Evolutionary conservation across 1,140 invertebrate genomes (phyloP), one percentile per base, ranked within the genome.

Genomic region (Zaprionus gabonicus): DNA sequence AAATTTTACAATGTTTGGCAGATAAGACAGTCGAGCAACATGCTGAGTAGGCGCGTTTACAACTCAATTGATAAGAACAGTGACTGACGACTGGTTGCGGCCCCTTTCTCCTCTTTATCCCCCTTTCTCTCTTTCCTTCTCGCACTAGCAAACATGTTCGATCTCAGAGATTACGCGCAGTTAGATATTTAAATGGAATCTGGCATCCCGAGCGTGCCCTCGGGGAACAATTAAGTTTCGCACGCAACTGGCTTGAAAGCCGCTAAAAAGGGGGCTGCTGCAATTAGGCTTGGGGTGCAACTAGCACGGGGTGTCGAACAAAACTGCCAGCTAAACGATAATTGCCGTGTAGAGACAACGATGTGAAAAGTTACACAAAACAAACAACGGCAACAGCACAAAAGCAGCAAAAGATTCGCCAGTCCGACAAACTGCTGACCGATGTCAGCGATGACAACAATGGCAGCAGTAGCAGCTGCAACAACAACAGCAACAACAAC

Each of bases 301-400:
- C 63, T 67, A 57, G 70, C 63, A 71, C 10, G 46, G 57, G 53
- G 63, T 76, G 72, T 71, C 70, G 46, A 65, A 76, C 84, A 87
- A 87, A 87, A 78, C 74, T 72, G 79, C 28, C 49, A 68, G 57
- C 57, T 34, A 73, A 77, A 68, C 58, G 70, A 57, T 76, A 82
- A 86, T 79, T 86, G 68, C 25, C 25, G 15, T 23, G 28, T 31
- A 34, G 6, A 51, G 44, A 44, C 78, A 80, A 88, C 82, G 59
- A 88, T 87, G 84, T 66, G 85, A 87, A 87, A 87, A 84, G 60
- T 84, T 65, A 46, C 71, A 74, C 74, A 84, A 83, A 88, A 78
- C 79, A 76, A 80, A 64, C 77, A 46, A 38, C 36, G 13, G 13
- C 36, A 38, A 15, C 36, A 38, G 36, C 36, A 62, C 31, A 69